These are phyloP conservation scores for Clarias laeviceps DNA, from an alignment of 2,797 vertebrate species.

Conservation along the genomic window DNA sequence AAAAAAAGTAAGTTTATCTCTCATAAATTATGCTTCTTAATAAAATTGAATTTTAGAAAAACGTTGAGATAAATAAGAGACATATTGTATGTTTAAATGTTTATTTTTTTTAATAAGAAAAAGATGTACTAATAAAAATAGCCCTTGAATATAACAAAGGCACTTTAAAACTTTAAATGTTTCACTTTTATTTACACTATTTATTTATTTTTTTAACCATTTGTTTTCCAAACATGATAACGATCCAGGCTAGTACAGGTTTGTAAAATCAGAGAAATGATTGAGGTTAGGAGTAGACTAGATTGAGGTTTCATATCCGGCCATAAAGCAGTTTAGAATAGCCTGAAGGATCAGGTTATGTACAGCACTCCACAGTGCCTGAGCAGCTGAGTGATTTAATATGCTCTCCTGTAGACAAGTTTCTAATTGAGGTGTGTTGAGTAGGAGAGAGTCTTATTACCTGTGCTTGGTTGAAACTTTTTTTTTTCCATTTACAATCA, in stretches of 20 bases:
- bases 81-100: not conserved
- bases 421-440: conserved; percentile 21
- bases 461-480: conserved; percentile 7
- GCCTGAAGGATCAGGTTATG: not conserved
- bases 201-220: not conserved
- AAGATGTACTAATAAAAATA: not conserved
- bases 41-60: not conserved
- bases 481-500: not conserved
- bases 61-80: not conserved
- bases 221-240: not conserved
- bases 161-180: not conserved
- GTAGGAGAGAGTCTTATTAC: conserved; percentile 32
- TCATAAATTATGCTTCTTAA: not conserved
- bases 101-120: not conserved
- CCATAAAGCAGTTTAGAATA: not conserved
- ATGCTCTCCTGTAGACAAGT: conserved; percentile 25
- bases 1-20: not conserved
- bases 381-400: conserved; percentile 22
- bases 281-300: not conserved
- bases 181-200: not conserved
- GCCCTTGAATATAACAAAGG: not conserved
- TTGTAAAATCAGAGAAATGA: not conserved
- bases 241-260: not conserved
- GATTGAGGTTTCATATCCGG: not conserved
- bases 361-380: not conserved